These are phyloP conservation scores for Simalia tracyae DNA, from an alignment of 2,797 vertebrate species.

Conservation along the genomic window DNA sequence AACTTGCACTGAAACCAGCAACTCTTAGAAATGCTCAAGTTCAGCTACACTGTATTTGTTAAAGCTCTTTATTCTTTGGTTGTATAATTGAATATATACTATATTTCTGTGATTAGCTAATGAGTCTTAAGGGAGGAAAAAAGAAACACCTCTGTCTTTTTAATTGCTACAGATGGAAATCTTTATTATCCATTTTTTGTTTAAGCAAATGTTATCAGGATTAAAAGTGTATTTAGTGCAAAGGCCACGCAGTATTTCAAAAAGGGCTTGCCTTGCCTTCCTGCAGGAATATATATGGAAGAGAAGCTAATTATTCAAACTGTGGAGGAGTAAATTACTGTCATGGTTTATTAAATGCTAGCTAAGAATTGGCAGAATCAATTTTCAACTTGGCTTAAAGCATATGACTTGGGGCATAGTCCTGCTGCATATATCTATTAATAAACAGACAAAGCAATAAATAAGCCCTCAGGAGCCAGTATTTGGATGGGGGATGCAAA, in stretches of 20 bases:
- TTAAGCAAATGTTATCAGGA: background rate
- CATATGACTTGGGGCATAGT: background rate
- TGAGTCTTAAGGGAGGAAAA: background rate
- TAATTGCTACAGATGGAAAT: background rate
- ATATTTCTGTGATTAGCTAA: background rate
- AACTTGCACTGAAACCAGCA: background rate
- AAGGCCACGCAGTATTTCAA: background rate
- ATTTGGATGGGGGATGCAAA: slow-evolving; percentile 15
- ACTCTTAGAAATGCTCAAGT: background rate
- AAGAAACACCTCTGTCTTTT: background rate
- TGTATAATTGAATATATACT: background rate
- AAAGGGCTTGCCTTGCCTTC: slow-evolving; percentile 2
- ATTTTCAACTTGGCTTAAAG: slow-evolving; percentile 30
- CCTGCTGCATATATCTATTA: slow-evolving; percentile 26
- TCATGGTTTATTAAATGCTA: slow-evolving; percentile 37
- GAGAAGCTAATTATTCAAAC: slow-evolving; percentile 33
- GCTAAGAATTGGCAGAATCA: slow-evolving; percentile 27
- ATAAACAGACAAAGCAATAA: slow-evolving; percentile 9
- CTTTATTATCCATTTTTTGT: background rate
- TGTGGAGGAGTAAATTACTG: slow-evolving; percentile 30
- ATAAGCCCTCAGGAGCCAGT: background rate
- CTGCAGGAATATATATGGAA: slow-evolving; percentile 14
- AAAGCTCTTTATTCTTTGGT: background rate
- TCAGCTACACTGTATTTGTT: background rate
- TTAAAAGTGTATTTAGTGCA: background rate